Percentiles rank a stretch among this genome's conserved stretches.
These are phyloP conservation scores for Syritta pipiens DNA, from an alignment of 2,888 invertebrate genomes.

Conservation along the genomic window DNA sequence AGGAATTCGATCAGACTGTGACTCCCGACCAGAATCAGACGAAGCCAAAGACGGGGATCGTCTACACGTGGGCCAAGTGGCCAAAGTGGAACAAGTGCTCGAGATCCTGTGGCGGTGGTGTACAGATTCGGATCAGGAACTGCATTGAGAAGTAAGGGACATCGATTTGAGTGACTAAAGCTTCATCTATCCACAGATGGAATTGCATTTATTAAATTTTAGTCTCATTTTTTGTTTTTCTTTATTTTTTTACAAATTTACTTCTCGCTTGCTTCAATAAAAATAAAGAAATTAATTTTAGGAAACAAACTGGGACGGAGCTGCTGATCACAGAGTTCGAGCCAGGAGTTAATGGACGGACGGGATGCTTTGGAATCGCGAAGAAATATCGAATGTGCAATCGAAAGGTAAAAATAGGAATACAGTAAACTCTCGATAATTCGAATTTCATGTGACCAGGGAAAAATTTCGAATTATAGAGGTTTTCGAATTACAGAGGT, in stretches of 20 bases:
- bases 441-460: too few relatives aligned
- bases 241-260: too few relatives aligned
- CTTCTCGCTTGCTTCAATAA: background rate
- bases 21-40: constrained; percentile 53
- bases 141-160: constrained; percentile 82
- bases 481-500: too few relatives aligned
- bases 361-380: constrained; percentile 86
- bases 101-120: constrained; percentile 87
- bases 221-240: too few relatives aligned
- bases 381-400: constrained; percentile 90
- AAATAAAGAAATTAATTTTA: background rate
- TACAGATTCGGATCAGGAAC: constrained; percentile 86
- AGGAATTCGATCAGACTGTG: constrained; percentile 71
- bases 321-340: constrained; percentile 70
- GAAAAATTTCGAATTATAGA: too few relatives aligned
- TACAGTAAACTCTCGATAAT: too few relatives aligned
- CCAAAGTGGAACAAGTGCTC: constrained; percentile 87
- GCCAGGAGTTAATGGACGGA: constrained; percentile 61
- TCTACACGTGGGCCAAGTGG: constrained; percentile 85
- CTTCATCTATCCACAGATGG: too few relatives aligned
- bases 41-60: constrained; percentile 71
- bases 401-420: too few relatives aligned
- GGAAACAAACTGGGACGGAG: constrained; percentile 48
- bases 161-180: too few relatives aligned
- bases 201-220: too few relatives aligned